Conservation (phyloP, 2,888 invertebrate species). For the Campopleginae sp. region DNA sequence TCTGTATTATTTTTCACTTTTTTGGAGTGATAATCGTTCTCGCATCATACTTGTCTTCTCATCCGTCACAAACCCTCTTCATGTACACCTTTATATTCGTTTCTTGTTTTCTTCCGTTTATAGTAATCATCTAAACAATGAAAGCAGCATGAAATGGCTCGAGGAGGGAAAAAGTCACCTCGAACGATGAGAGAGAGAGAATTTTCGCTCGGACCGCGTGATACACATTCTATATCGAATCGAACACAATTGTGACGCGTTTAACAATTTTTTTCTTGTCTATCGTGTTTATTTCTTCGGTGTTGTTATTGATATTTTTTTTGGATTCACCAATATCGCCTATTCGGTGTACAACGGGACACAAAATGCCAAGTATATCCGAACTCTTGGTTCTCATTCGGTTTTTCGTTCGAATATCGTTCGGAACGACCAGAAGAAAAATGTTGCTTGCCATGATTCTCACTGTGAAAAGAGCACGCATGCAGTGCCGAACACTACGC, state of each 20-base stretch:
- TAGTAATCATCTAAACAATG: conserved; percentile 82
- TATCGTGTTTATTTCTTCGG: background rate
- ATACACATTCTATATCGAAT: conserved; percentile 14
- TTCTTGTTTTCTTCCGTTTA: conserved; percentile 70
- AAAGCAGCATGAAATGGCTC: conserved; percentile 81
- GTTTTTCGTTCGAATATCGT: conserved; percentile 10
- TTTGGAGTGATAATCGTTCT: conserved; percentile 44
- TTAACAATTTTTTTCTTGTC: background rate
- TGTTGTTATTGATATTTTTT: background rate
- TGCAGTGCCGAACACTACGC: conserved; percentile 59
- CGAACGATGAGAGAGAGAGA: conserved; percentile 72
- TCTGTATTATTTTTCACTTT: conserved; percentile 3
- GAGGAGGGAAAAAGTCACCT: conserved; percentile 72
- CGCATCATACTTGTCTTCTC: conserved; percentile 47
- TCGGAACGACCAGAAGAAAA: conserved; percentile 66
- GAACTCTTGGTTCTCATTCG: background rate
- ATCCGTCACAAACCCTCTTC: conserved; percentile 28
- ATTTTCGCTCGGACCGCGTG: conserved; percentile 58
- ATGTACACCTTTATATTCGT: conserved; percentile 58
- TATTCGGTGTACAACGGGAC: conserved; percentile 61
- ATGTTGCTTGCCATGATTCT: conserved; percentile 53
- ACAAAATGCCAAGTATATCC: conserved; percentile 26
- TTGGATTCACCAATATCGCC: conserved; percentile 34
- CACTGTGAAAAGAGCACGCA: conserved; percentile 54
- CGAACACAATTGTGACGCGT: conserved; percentile 38